A percentile compares a stretch with the other conserved stretches of the same genome.
These are phyloP conservation scores for Lagodon rhomboides DNA, from an alignment of 2,797 vertebrate species.

Conservation along the genomic window DNA sequence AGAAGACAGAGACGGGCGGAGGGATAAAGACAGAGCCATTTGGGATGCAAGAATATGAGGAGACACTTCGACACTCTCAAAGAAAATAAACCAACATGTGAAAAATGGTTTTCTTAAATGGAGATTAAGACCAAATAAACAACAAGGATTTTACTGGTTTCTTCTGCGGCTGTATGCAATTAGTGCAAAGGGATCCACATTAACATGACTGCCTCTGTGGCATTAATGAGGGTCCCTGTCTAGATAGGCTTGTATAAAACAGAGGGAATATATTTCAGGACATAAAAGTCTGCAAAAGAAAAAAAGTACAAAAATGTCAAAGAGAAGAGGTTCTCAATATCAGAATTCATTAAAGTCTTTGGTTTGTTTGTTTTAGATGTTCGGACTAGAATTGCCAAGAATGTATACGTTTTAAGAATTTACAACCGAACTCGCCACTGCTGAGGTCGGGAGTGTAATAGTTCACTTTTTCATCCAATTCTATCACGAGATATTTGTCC, in stretches of 20 bases:
- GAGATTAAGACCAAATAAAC: slow-evolving; percentile 10
- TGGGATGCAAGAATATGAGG: slow-evolving; percentile 1
- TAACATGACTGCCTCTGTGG: background rate
- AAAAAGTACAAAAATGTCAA: background rate
- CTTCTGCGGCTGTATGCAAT: slow-evolving; percentile 9
- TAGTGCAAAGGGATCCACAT: slow-evolving; percentile 1
- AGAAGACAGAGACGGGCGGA: slow-evolving; percentile 20
- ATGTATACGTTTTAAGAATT: background rate
- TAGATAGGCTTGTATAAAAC: background rate
- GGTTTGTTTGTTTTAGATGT: slow-evolving; percentile 5
- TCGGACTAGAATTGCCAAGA: slow-evolving; percentile 13
- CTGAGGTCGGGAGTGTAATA: background rate
- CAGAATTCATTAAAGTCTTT: background rate
- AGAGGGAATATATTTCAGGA: background rate
- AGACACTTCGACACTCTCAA: slow-evolving; percentile 11
- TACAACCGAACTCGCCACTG: background rate
- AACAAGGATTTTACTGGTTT: slow-evolving; percentile 1
- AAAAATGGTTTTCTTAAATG: background rate
- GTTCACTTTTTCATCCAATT: background rate
- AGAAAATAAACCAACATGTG: background rate
- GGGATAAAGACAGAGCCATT: background rate
- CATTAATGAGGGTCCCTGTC: background rate
- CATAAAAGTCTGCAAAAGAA: background rate
- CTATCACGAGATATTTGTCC: slow-evolving; percentile 1
- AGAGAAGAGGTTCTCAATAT: slow-evolving; percentile 1